Evolutionary conservation across 2,797 vertebrate genomes (phyloP).

Genomic region (Spea hammondii): DNA sequence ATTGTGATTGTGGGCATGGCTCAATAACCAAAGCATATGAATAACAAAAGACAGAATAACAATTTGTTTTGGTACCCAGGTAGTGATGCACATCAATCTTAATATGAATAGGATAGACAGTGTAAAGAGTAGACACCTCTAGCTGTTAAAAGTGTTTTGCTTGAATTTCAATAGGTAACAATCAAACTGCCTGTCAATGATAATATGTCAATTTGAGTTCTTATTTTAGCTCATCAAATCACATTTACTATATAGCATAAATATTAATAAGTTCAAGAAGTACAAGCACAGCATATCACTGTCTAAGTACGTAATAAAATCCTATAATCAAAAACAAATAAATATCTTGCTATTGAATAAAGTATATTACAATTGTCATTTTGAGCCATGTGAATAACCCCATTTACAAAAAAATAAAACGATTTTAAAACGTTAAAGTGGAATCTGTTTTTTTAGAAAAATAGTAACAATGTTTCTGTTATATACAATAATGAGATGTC

Average conservation of each 20-base stretch:
- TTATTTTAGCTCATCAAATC: not conserved
- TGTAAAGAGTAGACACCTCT: slow-evolving; percentile 6
- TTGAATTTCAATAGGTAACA: slow-evolving; percentile 15
- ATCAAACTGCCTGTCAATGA: slow-evolving; percentile 7
- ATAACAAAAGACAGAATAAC: not conserved
- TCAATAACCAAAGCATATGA: not conserved
- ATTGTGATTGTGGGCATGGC: not conserved
- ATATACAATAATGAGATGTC: too few relatives aligned
- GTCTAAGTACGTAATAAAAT: slow-evolving; percentile 3
- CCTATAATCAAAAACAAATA: slow-evolving; percentile 3
- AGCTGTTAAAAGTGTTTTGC: slow-evolving; percentile 1
- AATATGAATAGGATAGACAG: not conserved
- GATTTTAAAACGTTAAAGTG: too few relatives aligned
- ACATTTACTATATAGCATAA: not conserved
- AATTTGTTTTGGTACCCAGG: not conserved
- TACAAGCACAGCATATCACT: not conserved
- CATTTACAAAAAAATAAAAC: too few relatives aligned
- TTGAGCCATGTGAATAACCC: too few relatives aligned
- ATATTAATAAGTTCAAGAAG: not conserved
- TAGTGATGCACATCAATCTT: slow-evolving; percentile 1
- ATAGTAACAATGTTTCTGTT: too few relatives aligned
- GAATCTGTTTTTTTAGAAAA: too few relatives aligned
- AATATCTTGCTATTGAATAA: not conserved
- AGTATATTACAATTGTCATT: not conserved
- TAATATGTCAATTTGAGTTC: slow-evolving; percentile 10